Evolutionary conservation across 2,113 vertebrate species (phyloP).

Genomic region (Chionomys nivalis): DNA sequence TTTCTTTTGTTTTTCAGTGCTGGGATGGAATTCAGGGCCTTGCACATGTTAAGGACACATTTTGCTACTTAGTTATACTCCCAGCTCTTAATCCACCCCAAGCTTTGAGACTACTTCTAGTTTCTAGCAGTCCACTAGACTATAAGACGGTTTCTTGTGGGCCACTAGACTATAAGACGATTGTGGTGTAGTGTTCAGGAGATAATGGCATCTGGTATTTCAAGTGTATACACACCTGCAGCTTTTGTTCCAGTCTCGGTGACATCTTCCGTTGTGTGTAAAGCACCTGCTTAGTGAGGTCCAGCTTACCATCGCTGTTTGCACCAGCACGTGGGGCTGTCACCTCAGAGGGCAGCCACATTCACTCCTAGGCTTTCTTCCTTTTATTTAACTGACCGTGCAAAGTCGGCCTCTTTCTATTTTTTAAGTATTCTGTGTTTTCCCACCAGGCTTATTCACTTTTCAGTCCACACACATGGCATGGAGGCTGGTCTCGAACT

Average conservation of each 20-base stretch:
- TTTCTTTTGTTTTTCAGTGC: neutral
- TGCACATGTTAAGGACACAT: neutral
- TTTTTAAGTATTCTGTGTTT: constrained; percentile 23
- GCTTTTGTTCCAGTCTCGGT: constrained; percentile 34
- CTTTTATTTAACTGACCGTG: neutral
- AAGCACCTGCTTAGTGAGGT: constrained; percentile 4
- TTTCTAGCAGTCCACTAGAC: constrained; percentile 9
- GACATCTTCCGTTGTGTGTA: constrained; percentile 51
- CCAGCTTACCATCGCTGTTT: neutral
- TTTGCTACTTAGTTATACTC: neutral
- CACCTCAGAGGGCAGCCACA: neutral
- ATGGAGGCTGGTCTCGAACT: neutral
- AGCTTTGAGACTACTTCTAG: neutral
- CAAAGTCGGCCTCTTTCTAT: constrained; percentile 36
- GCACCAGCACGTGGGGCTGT: neutral
- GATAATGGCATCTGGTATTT: constrained; percentile 33
- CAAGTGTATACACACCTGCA: constrained; percentile 19
- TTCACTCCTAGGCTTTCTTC: constrained; percentile 41
- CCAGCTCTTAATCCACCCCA: neutral
- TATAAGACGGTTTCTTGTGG: neutral
- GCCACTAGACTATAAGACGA: constrained; percentile 19
- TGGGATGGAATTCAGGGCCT: too few species aligned
- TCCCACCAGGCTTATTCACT: constrained; percentile 11
- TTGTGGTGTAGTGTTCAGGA: neutral
- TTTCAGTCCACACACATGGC: constrained; percentile 24